Evolutionary conservation across 1,140 invertebrate genomes (phyloP).

Genomic region (Caerostris extrusa): DNA sequence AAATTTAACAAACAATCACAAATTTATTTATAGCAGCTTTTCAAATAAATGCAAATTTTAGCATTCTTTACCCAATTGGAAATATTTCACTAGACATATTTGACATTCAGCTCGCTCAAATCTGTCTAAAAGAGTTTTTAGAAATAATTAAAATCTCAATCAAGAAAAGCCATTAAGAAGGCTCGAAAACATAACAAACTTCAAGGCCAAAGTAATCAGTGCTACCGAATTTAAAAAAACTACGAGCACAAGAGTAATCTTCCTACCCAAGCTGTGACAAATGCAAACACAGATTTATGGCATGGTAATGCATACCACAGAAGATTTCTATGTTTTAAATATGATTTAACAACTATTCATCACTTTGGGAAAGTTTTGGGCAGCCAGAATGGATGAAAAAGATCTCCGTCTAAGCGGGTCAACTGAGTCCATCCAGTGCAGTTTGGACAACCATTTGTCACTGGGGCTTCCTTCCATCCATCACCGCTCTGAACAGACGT

Average conservation of each 20-base stretch:
- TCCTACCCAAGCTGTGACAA: not conserved
- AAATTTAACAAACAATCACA: no score
- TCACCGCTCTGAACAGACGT: constrained; percentile 6
- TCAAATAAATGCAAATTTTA: no score
- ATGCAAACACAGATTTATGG: not conserved
- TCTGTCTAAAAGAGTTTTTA: no score
- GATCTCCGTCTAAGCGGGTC: not conserved
- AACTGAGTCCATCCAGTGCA: constrained; percentile 33
- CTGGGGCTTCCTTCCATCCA: constrained; percentile 23
- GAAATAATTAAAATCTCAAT: no score
- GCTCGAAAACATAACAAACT: no score
- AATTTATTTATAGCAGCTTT: no score
- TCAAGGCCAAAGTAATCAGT: no score
- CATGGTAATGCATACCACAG: not conserved
- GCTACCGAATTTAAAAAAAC: no score
- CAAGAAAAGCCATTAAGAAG: no score
- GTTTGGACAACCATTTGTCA: constrained; percentile 48
- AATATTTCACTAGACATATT: no score
- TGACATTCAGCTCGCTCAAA: no score
- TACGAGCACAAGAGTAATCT: not conserved
- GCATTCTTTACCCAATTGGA: no score
- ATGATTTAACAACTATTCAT: not conserved
- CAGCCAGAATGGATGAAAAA: not conserved
- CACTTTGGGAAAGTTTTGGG: not conserved
- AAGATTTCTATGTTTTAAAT: not conserved